Conservation (phyloP, 2,797 vertebrate species). For the Sternarchorhynchus goeldii region DNA sequence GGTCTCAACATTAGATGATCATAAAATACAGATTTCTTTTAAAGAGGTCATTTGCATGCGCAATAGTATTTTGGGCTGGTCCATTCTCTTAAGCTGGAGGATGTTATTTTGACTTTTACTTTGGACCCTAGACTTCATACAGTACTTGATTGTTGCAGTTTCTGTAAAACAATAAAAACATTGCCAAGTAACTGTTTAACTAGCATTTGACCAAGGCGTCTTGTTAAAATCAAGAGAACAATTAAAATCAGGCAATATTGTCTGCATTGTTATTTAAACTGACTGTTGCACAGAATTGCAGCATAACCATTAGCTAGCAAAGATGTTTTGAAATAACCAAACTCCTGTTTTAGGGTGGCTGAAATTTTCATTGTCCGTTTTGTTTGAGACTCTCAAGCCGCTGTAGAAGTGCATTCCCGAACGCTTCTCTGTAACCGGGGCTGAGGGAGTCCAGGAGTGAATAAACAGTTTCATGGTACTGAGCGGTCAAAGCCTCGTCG, state of each 20-base stretch:
- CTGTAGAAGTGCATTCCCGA: slow-evolving; percentile 93
- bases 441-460: slow-evolving; percentile 94
- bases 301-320: slow-evolving; percentile 14
- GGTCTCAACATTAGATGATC: neutral
- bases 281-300: slow-evolving; percentile 26
- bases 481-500: slow-evolving; percentile 82
- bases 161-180: slow-evolving; percentile 25
- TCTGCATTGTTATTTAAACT: slow-evolving; percentile 31
- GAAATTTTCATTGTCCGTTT: slow-evolving; percentile 77
- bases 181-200: neutral
- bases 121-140: neutral
- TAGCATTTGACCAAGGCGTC: slow-evolving; percentile 7
- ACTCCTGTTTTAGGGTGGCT: slow-evolving; percentile 24
- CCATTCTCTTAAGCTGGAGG: neutral
- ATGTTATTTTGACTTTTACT: neutral
- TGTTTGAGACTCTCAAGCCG: slow-evolving; percentile 90
- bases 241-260: slow-evolving; percentile 24
- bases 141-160: neutral
- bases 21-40: neutral
- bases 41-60: neutral
- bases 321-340: slow-evolving; percentile 20
- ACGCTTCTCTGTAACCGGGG: slow-evolving; percentile 95
- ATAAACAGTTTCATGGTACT: slow-evolving; percentile 96
- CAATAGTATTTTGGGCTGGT: slow-evolving; percentile 1
- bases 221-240: slow-evolving; percentile 38